Conservation (phyloP, 2,888 invertebrate genomes). For the Lucinisca nassula region DNA sequence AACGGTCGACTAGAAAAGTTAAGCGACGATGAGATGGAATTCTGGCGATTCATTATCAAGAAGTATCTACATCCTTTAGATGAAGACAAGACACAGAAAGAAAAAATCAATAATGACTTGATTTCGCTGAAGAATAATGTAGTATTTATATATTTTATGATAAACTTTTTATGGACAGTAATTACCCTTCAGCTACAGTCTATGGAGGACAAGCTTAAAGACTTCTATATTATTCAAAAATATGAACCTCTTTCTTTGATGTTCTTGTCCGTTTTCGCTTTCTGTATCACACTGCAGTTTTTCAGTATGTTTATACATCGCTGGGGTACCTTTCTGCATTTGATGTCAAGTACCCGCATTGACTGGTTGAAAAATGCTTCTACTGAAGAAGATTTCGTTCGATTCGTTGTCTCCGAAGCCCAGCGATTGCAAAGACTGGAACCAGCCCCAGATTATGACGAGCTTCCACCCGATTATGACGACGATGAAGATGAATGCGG, state of each 20-base stretch:
- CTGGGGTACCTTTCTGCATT: slow-evolving; percentile 84
- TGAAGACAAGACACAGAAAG: slow-evolving; percentile 93
- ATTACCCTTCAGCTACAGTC: slow-evolving; percentile 99
- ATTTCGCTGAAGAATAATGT: slow-evolving; percentile 82
- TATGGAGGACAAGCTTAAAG: slow-evolving; percentile 91
- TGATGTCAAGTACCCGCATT: slow-evolving; percentile 83
- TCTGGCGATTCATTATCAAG: slow-evolving; percentile 98
- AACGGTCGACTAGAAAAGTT: slow-evolving; percentile 97
- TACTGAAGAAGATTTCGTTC: slow-evolving; percentile 83
- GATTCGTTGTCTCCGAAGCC: slow-evolving; percentile 82
- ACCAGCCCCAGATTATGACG: slow-evolving; percentile 82
- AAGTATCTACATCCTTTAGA: slow-evolving; percentile 98
- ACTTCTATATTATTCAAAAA: slow-evolving; percentile 81
- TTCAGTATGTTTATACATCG: slow-evolving; percentile 84
- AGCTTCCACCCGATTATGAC: slow-evolving; percentile 74
- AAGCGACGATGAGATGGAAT: slow-evolving; percentile 93
- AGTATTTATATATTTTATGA: slow-evolving; percentile 91
- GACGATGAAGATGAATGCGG: slow-evolving; percentile 61
- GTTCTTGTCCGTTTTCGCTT: slow-evolving; percentile 81
- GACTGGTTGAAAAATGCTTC: slow-evolving; percentile 82
- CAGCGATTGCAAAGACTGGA: slow-evolving; percentile 81
- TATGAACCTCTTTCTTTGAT: slow-evolving; percentile 83
- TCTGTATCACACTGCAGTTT: slow-evolving; percentile 81
- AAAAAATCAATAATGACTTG: slow-evolving; percentile 80
- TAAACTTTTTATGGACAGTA: slow-evolving; percentile 99